phyloP scores from a whole-genome alignment of 2,797 vertebrate genomes.

The Hydrolagus colliei region DNA sequence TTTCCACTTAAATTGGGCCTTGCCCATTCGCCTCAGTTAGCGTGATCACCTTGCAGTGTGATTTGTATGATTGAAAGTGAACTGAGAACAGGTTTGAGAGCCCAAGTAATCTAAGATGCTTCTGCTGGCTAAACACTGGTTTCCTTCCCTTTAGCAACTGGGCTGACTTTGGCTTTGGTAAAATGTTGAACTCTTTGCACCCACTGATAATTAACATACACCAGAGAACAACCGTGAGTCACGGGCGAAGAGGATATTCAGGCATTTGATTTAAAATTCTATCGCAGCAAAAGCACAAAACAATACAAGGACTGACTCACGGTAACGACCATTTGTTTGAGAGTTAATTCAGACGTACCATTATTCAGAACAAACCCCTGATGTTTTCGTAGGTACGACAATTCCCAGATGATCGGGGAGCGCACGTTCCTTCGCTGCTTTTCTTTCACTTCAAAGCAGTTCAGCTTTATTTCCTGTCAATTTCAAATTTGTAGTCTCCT shows the following conservation, averaged over 20 bases:
- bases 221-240: background rate
- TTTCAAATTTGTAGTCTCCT: conserved; percentile 14
- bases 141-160: background rate
- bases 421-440: background rate
- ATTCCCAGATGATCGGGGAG: conserved; percentile 8
- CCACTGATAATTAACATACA: background rate
- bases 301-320: background rate
- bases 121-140: background rate
- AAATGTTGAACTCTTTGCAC: background rate
- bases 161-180: background rate
- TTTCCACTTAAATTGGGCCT: conserved; percentile 10
- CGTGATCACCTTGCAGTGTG: background rate
- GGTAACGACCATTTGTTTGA: background rate
- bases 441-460: conserved; percentile 11
- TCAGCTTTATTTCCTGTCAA: conserved; percentile 27
- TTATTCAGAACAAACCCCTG: conserved; percentile 17
- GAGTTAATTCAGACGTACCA: conserved; percentile 13
- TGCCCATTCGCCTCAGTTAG: background rate
- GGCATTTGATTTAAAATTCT: background rate
- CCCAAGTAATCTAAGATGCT: background rate
- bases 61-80: too few relatives aligned
- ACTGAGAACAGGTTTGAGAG: background rate
- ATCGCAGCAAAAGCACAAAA: conserved; percentile 1
- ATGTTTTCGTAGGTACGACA: background rate
- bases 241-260: background rate